Conservation (phyloP, 2,113 vertebrate species). For the Neolamprologus kungweensis region DNA sequence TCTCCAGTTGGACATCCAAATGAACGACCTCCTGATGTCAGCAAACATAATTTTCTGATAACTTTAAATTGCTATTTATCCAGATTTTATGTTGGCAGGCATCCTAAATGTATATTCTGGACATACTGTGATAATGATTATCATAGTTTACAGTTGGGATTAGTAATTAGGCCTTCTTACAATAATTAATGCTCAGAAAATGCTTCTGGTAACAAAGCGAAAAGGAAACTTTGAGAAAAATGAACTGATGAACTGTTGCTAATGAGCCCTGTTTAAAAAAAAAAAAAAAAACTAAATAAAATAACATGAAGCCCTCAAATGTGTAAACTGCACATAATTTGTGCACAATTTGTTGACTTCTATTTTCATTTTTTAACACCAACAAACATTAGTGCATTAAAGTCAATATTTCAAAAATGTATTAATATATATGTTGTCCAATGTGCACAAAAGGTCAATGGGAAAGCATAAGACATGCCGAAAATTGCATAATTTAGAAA, state of each 20-base stretch:
- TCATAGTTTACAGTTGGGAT: not conserved
- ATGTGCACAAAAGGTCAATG: not conserved
- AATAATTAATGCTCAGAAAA: conserved; percentile 2
- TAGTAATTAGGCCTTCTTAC: not conserved
- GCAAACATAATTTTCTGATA: not conserved
- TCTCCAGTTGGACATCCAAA: not conserved
- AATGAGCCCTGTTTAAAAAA: not conserved
- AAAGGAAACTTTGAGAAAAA: not conserved
- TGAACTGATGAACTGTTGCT: not conserved
- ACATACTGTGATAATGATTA: not conserved
- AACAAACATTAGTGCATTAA: not conserved
- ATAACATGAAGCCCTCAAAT: not conserved
- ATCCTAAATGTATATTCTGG: not conserved
- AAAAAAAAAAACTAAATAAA: not conserved
- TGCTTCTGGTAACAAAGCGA: not conserved
- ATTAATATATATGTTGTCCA: not conserved
- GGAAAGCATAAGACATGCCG: fast-evolving
- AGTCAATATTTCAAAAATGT: not conserved
- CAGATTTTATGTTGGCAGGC: not conserved
- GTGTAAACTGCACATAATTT: not conserved
- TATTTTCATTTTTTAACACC: not conserved
- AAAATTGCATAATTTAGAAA: not conserved
- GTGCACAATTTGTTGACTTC: not conserved
- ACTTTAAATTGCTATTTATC: not conserved
- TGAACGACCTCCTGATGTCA: not conserved